Evolutionary conservation across 2,888 invertebrate genomes (phyloP).

Genomic region (Magallana nippona): DNA sequence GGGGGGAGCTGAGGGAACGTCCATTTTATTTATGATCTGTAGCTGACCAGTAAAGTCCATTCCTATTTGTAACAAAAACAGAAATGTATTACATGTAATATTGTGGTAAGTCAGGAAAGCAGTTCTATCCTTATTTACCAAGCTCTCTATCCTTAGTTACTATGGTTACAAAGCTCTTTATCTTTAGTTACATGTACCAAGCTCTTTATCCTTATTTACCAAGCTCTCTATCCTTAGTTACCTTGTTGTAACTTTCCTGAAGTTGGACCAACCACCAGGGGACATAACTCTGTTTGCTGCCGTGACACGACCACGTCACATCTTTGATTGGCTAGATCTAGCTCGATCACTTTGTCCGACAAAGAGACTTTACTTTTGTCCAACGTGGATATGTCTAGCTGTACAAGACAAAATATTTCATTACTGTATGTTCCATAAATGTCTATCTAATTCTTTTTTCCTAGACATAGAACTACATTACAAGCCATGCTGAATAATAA

Average conservation of each 20-base stretch:
- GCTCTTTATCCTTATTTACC: too few relatives aligned
- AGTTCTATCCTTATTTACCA: too few relatives aligned
- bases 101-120: too few relatives aligned
- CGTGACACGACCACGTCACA: background rate
- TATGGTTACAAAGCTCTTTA: too few relatives aligned
- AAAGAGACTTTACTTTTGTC: background rate
- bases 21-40: conserved; percentile 9
- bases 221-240: background rate
- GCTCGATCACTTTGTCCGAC: background rate
- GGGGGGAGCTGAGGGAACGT: conserved; percentile 19
- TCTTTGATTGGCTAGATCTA: background rate
- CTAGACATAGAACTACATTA: too few relatives aligned
- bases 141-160: too few relatives aligned
- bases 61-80: background rate
- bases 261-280: background rate
- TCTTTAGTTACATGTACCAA: too few relatives aligned
- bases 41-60: conserved; percentile 26
- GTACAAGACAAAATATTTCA: background rate
- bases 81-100: too few relatives aligned
- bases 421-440: too few relatives aligned
- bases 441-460: too few relatives aligned
- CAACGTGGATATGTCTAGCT: background rate
- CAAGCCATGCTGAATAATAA: too few relatives aligned
- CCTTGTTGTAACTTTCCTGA: conserved; percentile 5
- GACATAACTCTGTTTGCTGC: conserved; percentile 8